These are phyloP conservation scores for Melolontha melolontha DNA, from an alignment of 2,888 invertebrate species.

Conservation along the genomic window DNA sequence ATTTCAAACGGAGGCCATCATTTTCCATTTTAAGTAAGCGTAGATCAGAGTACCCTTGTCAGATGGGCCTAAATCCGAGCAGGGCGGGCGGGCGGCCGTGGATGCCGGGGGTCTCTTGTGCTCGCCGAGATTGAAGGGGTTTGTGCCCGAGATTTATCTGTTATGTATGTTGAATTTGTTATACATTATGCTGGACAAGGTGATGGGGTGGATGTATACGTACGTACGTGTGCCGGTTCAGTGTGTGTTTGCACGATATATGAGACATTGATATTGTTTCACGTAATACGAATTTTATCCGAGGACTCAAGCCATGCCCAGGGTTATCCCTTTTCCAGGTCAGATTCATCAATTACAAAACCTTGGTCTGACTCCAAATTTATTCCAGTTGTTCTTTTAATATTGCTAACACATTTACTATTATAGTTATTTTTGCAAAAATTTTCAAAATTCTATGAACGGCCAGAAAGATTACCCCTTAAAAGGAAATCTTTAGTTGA, in stretches of 20 bases:
- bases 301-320: not conserved
- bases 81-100: conserved; percentile 32
- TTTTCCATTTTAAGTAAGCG: conserved; percentile 57
- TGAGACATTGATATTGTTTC: conserved; percentile 41
- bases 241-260: not conserved
- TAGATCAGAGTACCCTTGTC: conserved; percentile 53
- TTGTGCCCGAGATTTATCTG: conserved; percentile 49
- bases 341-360: conserved; percentile 26
- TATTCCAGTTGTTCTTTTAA: not conserved
- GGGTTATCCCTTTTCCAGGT: not conserved
- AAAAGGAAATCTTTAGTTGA: no score
- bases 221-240: no score
- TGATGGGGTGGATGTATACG: conserved; percentile 29
- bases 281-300: conserved; percentile 11
- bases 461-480: no score
- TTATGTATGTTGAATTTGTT: conserved; percentile 57
- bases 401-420: no score
- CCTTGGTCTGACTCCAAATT: not conserved
- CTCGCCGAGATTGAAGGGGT: conserved; percentile 50
- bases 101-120: conserved; percentile 7
- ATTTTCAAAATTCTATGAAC: no score
- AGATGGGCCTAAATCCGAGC: conserved; percentile 50
- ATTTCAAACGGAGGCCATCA: conserved; percentile 57
- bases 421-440: no score
- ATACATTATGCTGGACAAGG: conserved; percentile 54